Base-by-base conservation (phyloP, 1,140 invertebrate species). In the Hyles euphorbiae region DNA sequence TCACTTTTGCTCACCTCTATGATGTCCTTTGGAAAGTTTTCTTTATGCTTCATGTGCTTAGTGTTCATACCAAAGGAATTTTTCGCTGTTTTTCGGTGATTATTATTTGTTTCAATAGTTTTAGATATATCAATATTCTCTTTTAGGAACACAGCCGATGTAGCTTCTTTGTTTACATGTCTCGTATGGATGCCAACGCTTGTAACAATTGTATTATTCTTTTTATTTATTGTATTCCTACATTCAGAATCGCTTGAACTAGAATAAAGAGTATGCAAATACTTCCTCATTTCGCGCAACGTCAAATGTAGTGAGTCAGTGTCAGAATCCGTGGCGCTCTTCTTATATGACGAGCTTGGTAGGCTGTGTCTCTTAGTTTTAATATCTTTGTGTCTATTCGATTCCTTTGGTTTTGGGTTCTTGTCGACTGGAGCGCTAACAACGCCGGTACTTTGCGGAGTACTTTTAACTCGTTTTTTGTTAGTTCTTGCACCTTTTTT, bases 281-380 rank as follows among this genome's bases (percentile, higher is more conserved):
- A 95, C 70, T 95, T 93, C 63, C 95, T 91, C 63, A 97, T 95
- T 86, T 97, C 95, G 61, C 96, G 94, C 12, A 97, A 83, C 7
- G 95, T 96, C 92, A 97, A 94, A 75, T 96, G 95, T 58, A 96
- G 92, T 1, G 95, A 95, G 71, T 96, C 95, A 4, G 76, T 78
- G 46, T 82, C 79, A 9, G 80, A 83, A 54, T 84, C 91, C 6
- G 88, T 90, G n/a, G 68, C 69, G 58, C 68, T 76, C 65, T 88
- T 85, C 51, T 92, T 92, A 55, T 83, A 90, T 47, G 91, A 91
- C 0, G 91, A 91, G 58, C 91, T 91, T 0, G 87, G 87, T 59
- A 90, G 64, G 48, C 87, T 88, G 58, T 89, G 81, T 59, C 89
- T 74, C 84, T 90, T 78, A 76, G 68, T 74, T 65, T 84, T 88